Conservation (phyloP, 2,113 vertebrate genomes). For the Zosterops hypoxanthus region DNA sequence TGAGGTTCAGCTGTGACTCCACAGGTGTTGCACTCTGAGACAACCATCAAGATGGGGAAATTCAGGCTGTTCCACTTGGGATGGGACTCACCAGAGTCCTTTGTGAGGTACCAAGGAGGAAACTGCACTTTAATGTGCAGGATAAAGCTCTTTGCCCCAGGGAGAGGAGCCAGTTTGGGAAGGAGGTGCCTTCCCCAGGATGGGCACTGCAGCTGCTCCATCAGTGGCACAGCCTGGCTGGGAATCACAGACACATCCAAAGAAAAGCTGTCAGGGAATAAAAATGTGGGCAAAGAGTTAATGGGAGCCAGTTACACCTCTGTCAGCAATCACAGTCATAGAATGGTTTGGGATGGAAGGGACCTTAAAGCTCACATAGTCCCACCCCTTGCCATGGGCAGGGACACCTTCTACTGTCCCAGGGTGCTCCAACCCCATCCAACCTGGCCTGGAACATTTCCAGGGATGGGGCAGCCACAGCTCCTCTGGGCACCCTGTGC, state of each 20-base stretch:
- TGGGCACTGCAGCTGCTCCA: not conserved
- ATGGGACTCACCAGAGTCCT: not conserved
- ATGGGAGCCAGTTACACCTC: not conserved
- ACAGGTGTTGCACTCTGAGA: not conserved
- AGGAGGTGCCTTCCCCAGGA: not conserved
- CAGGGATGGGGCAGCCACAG: not conserved
- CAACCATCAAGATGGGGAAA: not conserved
- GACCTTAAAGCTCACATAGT: rapidly evolving
- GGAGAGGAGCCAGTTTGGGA: not conserved
- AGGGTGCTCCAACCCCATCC: rapidly evolving
- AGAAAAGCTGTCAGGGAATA: not conserved
- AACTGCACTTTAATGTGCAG: not conserved
- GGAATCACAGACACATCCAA: not conserved
- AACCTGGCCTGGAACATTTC: rapidly evolving
- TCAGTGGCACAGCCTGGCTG: rapidly evolving
- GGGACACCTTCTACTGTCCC: rapidly evolving
- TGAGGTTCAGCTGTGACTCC: not conserved
- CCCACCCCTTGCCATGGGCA: rapidly evolving
- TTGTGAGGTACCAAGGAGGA: not conserved
- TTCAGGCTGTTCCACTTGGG: not conserved
- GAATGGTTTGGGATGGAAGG: not conserved
- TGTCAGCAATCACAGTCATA: not conserved
- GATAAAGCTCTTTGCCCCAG: not conserved
- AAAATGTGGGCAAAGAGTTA: not conserved
- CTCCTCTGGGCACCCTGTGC: not conserved